These are phyloP conservation scores for Idaea straminata DNA, from an alignment of 2,888 invertebrate species.

Conservation along the genomic window DNA sequence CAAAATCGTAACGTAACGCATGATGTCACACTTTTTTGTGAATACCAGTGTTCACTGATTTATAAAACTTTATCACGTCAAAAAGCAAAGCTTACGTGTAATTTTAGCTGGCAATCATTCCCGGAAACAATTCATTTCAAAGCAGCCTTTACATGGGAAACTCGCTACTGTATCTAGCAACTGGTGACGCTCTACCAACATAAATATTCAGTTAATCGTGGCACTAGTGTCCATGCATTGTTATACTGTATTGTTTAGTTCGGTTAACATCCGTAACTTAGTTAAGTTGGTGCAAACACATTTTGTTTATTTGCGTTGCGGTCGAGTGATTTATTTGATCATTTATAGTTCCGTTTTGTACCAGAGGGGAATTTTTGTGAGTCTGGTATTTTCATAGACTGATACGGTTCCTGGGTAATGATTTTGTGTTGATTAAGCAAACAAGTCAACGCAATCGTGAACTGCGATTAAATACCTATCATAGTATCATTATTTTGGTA, in stretches of 20 bases:
- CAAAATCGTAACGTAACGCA: no score
- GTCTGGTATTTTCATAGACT: neutral
- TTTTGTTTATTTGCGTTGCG: constrained; percentile 12
- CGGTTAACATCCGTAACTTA: constrained; percentile 9
- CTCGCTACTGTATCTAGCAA: neutral
- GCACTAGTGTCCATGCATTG: neutral
- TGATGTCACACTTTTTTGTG: no score
- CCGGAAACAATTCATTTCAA: neutral
- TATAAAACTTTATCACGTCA: constrained; percentile 2
- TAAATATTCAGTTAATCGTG: neutral
- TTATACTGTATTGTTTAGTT: neutral
- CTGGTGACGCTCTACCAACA: neutral
- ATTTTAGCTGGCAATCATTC: neutral
- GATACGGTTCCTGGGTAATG: neutral
- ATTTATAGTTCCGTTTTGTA: neutral
- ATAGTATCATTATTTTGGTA: no score
- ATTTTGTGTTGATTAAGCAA: neutral
- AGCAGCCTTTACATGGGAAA: neutral
- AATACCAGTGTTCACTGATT: no score
- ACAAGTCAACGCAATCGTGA: neutral
- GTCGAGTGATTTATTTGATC: neutral
- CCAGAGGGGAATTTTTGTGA: neutral
- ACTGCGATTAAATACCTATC: neutral
- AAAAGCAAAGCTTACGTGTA: neutral
- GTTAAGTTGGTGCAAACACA: constrained; percentile 25